A percentile compares a stretch with the other conserved stretches of the same genome.
Conservation (phyloP, 2,113 vertebrate species). For the Pithys albifrons region DNA sequence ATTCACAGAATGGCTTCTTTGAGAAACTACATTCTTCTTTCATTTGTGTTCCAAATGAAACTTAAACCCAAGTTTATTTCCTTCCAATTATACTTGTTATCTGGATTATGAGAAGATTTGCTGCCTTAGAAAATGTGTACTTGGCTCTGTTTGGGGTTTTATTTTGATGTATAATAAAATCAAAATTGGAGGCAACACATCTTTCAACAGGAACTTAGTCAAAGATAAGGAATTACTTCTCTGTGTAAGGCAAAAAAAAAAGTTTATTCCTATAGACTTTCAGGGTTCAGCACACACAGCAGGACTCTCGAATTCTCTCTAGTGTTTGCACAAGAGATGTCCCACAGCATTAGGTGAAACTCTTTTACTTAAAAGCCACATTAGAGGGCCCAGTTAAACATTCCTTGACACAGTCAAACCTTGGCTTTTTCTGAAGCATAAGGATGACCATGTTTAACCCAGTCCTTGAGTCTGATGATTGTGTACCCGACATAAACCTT, state of each 20-base stretch:
- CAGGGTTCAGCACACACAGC: neutral
- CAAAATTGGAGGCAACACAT: neutral
- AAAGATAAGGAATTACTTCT: neutral
- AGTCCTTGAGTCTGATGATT: neutral
- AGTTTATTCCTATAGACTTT: neutral
- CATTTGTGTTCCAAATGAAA: constrained; percentile 5
- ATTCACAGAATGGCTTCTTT: neutral
- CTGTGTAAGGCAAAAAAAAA: neutral
- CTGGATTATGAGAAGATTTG: neutral
- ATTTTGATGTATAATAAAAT: neutral
- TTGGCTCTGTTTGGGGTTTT: neutral
- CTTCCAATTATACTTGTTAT: neutral
- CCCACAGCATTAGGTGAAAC: neutral
- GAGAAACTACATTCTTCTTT: constrained; percentile 6
- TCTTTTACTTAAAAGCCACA: neutral
- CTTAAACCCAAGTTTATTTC: neutral
- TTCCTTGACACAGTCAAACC: neutral
- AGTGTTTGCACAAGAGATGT: neutral
- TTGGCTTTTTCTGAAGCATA: neutral
- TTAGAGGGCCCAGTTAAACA: neutral
- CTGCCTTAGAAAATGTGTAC: neutral
- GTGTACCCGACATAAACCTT: neutral
- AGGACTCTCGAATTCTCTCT: neutral
- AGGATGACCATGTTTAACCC: neutral
- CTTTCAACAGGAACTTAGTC: neutral